Base-by-base conservation (phyloP, 2,888 invertebrate genomes). In the Troides helena region DNA sequence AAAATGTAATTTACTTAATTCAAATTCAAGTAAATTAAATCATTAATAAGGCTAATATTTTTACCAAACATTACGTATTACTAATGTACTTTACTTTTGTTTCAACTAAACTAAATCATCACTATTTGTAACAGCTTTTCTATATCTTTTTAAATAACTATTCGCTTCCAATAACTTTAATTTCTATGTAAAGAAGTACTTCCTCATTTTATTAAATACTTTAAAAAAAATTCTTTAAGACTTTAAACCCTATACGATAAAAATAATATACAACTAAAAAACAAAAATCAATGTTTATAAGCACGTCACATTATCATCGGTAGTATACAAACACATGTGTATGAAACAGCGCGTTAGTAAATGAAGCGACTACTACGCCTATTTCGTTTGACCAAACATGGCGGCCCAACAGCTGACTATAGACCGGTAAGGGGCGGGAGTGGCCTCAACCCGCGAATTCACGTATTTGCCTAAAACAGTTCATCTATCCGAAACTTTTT, bases 351-450 rank as follows among this genome's bases (percentile, higher is more conserved):
- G 71, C 68, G 68, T 62, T 71, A 62, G 71, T 71, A 71, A 71
- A 68, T 73, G 62, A 71, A 74, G 73, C 75, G 77, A 75, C 72
- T 92, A 92, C 89, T 92, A 92, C 92, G 92, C 91, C 91, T 92
- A 89, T 92, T 90, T 86, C 85, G 86, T 87, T 86, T 83, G 84
- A 85, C 88, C 88, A 92, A 93, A 93, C 91, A 93, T 93, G 93
- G 93, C 93, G 90, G 92, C 85, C 85, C 88, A 93, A 93, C 93
- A 93, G 93, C 93, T 93, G 93, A 93, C 93, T 92, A 89, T 79
- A 78, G 82, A 85, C 92, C 92, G 92, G 89, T 86, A 89, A 89
- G 88, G 87, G 85, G 87, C 85, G 89, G 85, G 85, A 86, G 86
- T 82, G 78, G 84, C 82, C 81, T 87, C 86, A 83, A 86, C 86